Evolutionary conservation across 2,113 vertebrate species (phyloP), one percentile per base, ranked within the genome.

Genomic region (Harpagus bidentatus): DNA sequence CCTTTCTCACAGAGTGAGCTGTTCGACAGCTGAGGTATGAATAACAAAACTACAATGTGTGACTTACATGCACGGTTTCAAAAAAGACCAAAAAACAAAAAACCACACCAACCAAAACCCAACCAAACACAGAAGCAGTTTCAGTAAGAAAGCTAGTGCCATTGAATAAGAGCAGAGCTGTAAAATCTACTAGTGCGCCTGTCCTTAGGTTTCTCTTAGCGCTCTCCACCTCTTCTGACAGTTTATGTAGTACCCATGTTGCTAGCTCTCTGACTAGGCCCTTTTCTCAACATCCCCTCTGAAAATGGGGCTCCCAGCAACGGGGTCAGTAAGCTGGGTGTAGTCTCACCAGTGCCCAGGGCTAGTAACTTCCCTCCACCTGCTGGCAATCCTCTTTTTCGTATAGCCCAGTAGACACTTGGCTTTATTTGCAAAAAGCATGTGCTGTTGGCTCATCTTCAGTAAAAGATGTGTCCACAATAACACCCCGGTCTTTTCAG

Each of bases 11-110:
- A 88, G 48, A 59, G 11, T 5, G 11, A 45, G 5, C n/a, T 59
- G 28, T n/a, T 91, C 19, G 52, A 58, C 29, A 76, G 40, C 25
- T 72, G 56, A 82, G 85, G n/a, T 31, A 72, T 17, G 32, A 90
- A 42, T 62, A 71, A 34, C 6, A 63, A 69, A 77, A 45, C 40
- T 34, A 11, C 59, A 81, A 20, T 8, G 31, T 9, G 4, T 23
- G 23, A 65, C 50, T 34, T 32, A 14, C 11, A 9, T 0, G 6
- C 34, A n/a, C 8, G 40, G 36, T 9, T 28, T 12, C 8, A 12
- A 52, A 50, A 55, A 40, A 40, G 11, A 40, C 40, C 40, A 9
- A 20, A 47, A 47, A 47, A 47, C 9, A 10, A 47, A 47, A 21
- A 47, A 42, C 42, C 42, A 16, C 42, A 18, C 48, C 47, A 52